Evolutionary conservation across 2,113 vertebrate genomes (phyloP).

Genomic region (Siphamia tubifer): DNA sequence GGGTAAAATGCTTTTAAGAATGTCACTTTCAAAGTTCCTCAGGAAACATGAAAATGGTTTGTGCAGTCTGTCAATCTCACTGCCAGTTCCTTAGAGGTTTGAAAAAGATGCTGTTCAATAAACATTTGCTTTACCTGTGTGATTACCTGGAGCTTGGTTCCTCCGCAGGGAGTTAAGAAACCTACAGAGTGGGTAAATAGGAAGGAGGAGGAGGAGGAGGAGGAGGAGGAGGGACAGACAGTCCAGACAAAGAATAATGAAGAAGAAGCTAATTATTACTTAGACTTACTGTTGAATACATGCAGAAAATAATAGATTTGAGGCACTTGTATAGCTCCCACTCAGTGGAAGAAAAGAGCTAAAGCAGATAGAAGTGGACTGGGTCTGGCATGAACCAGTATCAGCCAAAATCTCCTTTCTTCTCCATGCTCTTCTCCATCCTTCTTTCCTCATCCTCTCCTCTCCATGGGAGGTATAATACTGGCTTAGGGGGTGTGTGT

Average conservation of each 20-base stretch:
- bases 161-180: background rate
- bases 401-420: background rate
- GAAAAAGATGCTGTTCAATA: slow-evolving; percentile 14
- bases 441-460: background rate
- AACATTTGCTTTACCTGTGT: slow-evolving; percentile 40
- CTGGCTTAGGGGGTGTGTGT: background rate
- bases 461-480: slow-evolving; percentile 1
- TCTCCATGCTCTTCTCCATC: background rate
- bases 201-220: background rate
- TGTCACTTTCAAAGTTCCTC: slow-evolving; percentile 35
- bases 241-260: background rate
- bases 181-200: background rate
- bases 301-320: background rate
- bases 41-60: slow-evolving; percentile 36
- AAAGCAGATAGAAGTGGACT: background rate
- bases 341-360: background rate
- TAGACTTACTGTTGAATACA: background rate
- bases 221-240: background rate
- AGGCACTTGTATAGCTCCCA: background rate
- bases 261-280: background rate
- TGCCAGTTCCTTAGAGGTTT: slow-evolving; percentile 15
- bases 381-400: background rate
- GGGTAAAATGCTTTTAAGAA: slow-evolving; percentile 33
- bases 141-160: background rate
- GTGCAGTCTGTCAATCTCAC: slow-evolving; percentile 19